phyloP scores from a whole-genome alignment of 2,888 invertebrate genomes.

The Cyclophora punctaria region DNA sequence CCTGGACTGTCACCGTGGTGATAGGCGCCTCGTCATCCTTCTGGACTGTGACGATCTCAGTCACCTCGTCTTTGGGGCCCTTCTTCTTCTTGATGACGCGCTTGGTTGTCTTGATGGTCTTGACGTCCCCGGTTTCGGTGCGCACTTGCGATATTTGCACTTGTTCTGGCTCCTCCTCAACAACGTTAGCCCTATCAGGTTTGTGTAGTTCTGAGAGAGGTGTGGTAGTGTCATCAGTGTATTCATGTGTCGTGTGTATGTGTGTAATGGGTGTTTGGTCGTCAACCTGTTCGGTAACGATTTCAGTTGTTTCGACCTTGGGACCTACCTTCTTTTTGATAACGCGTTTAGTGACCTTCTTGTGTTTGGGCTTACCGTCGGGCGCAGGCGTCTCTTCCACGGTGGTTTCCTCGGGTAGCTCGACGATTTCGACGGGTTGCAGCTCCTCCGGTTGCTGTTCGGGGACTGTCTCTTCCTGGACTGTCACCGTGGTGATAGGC shows the following conservation, averaged over 20 bases:
- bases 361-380: slow-evolving; percentile 28
- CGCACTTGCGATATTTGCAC: slow-evolving; percentile 10
- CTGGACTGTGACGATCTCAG: not conserved
- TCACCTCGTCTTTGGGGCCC: slow-evolving; percentile 28
- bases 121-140: slow-evolving; percentile 18
- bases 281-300: slow-evolving; percentile 3
- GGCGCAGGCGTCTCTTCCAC: not conserved
- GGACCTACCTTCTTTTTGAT: slow-evolving; percentile 5
- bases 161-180: slow-evolving; percentile 3
- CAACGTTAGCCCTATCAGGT: not conserved
- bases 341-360: slow-evolving; percentile 13
- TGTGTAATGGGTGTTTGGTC: not conserved
- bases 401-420: not conserved
- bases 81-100: slow-evolving; percentile 48
- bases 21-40: not conserved
- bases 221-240: not conserved
- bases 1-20: not conserved
- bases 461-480: not conserved
- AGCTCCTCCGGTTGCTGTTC: not conserved
- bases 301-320: slow-evolving; percentile 1
- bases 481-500: not conserved
- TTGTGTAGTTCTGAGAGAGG: slow-evolving; percentile 2
- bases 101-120: slow-evolving; percentile 40
- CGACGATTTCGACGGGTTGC: not conserved
- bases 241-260: not conserved